Evolutionary conservation across 2,113 vertebrate genomes (phyloP).

Genomic region (Rafetus swinhoei): DNA sequence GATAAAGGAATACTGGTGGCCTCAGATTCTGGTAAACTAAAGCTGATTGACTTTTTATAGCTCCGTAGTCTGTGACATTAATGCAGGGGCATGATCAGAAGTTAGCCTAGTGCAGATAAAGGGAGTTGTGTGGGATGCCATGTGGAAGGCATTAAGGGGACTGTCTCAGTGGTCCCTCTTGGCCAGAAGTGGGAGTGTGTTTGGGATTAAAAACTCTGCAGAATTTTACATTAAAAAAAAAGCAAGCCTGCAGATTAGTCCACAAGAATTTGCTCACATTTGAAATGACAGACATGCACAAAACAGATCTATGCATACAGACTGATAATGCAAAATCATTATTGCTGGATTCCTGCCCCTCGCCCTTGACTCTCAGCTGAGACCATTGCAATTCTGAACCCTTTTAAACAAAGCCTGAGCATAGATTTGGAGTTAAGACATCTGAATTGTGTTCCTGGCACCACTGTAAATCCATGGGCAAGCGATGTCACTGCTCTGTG

Average conservation of each 20-base stretch:
- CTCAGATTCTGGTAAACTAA: conserved; percentile 88
- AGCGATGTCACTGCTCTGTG: not conserved
- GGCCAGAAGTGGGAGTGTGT: not conserved
- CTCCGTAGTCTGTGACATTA: not conserved
- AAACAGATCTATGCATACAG: not conserved
- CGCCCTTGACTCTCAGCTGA: not conserved
- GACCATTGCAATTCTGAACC: not conserved
- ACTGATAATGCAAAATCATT: not conserved
- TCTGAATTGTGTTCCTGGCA: not conserved
- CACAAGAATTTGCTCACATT: not conserved
- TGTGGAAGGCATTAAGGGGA: not conserved
- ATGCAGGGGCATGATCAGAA: not conserved
- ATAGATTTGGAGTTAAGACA: not conserved
- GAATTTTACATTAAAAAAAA: not conserved
- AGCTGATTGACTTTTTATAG: not conserved
- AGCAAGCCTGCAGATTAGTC: not conserved
- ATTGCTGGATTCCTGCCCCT: not conserved
- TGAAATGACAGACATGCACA: not conserved
- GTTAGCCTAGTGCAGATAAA: not conserved
- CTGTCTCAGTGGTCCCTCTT: not conserved
- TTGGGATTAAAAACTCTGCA: not conserved
- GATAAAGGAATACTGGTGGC: conserved; percentile 87
- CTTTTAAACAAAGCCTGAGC: not conserved
- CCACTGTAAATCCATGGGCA: not conserved
- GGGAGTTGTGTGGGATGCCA: not conserved